Percentiles rank a stretch among this genome's conserved stretches.
Conservation (phyloP, 2,888 invertebrate species). For the Clepsis dumicolana region DNA sequence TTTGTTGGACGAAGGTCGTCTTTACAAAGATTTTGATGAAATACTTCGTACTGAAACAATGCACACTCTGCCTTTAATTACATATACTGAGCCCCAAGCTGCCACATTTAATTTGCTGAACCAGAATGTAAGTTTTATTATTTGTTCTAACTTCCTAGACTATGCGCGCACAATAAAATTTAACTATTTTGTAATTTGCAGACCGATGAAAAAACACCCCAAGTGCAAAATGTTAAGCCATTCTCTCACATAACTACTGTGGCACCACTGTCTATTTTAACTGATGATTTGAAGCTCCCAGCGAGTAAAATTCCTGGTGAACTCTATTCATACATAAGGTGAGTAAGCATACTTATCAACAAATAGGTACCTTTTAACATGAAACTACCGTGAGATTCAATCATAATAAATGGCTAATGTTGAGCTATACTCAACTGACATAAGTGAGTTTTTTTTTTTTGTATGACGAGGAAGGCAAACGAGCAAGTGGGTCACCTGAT, state of each 20-base stretch:
- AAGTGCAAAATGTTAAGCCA: slow-evolving; percentile 73
- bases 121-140: slow-evolving; percentile 61
- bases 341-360: slow-evolving; percentile 40
- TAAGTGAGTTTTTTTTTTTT: no score
- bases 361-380: no score
- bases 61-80: slow-evolving; percentile 89
- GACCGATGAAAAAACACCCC: slow-evolving; percentile 53
- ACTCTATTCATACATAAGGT: slow-evolving; percentile 87
- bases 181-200: slow-evolving; percentile 52
- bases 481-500: no score
- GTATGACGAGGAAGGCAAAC: no score
- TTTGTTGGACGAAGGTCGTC: slow-evolving; percentile 82
- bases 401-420: no score
- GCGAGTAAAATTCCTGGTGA: slow-evolving; percentile 89
- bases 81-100: slow-evolving; percentile 91
- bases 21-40: slow-evolving; percentile 85
- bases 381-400: no score
- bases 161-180: neutral
- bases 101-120: slow-evolving; percentile 90
- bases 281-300: slow-evolving; percentile 89
- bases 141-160: neutral
- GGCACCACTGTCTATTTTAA: slow-evolving; percentile 91
- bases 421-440: no score
- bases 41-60: slow-evolving; percentile 87
- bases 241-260: slow-evolving; percentile 91